Percentiles rank a stretch among this genome's conserved stretches.
Evolutionary conservation across 1,140 invertebrate species (phyloP).

Genomic region (Oppia nitens): DNA sequence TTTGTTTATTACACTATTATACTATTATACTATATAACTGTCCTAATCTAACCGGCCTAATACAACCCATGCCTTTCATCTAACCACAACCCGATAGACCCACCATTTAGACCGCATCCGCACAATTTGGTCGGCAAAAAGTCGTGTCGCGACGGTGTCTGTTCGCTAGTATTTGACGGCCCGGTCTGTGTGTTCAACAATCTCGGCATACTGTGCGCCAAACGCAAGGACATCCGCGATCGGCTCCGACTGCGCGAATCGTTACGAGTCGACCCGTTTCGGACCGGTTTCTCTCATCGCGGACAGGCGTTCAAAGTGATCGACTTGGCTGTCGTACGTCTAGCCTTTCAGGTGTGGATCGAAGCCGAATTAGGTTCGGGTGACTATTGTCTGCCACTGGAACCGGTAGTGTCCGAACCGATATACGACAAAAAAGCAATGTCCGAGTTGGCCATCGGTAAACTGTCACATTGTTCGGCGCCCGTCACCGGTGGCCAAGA

Average conservation of each 20-base stretch:
- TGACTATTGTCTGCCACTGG: constrained; percentile 55
- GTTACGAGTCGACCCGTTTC: constrained; percentile 78
- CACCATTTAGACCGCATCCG: constrained; percentile 68
- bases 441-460: constrained; percentile 70
- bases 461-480: constrained; percentile 60
- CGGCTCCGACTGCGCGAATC: constrained; percentile 58
- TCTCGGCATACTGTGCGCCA: constrained; percentile 89
- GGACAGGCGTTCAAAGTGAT: constrained; percentile 5
- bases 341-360: constrained; percentile 89
- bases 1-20: not conserved
- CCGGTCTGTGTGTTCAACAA: constrained; percentile 47
- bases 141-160: constrained; percentile 71
- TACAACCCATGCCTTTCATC: not conserved
- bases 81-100: constrained; percentile 16
- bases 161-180: constrained; percentile 35
- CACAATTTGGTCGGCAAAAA: constrained; percentile 89
- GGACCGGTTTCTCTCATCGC: constrained; percentile 35
- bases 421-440: constrained; percentile 91
- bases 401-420: constrained; percentile 68
- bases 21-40: not conserved
- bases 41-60: not conserved
- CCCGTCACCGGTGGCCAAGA: constrained; percentile 54
- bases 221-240: constrained; percentile 80
- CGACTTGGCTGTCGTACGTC: constrained; percentile 36
- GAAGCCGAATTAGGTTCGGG: constrained; percentile 49